Evolutionary conservation across 37 sponge, comb jelly and placozoan species (phyloP).

Genomic region (Aplysina aerophoba): DNA sequence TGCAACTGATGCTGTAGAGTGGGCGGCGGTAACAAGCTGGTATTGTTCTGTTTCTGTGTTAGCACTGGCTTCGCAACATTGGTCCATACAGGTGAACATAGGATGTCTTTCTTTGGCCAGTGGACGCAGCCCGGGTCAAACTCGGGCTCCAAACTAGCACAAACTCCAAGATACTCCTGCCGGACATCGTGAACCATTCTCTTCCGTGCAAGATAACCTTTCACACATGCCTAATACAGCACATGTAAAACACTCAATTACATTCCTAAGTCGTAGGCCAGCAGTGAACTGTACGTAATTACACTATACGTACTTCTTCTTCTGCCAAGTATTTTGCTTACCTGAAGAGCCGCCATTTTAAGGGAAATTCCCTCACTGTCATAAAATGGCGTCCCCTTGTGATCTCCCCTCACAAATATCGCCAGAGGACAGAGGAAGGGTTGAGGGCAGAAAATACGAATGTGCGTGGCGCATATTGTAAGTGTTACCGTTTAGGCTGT

Average conservation of each 20-base stretch:
- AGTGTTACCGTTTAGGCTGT: background rate
- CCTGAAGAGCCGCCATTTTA: background rate
- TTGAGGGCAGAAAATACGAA: slow-evolving; percentile 58
- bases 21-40: no score
- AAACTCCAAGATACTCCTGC: slow-evolving; percentile 51
- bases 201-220: slow-evolving; percentile 32
- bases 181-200: slow-evolving; percentile 47
- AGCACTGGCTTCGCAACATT: no score
- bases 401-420: slow-evolving; percentile 21
- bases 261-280: no score
- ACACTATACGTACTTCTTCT: no score
- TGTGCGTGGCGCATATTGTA: slow-evolving; percentile 46
- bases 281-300: no score
- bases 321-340: no score
- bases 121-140: background rate
- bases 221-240: slow-evolving; percentile 27
- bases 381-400: slow-evolving; percentile 31
- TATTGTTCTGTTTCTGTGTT: no score
- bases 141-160: slow-evolving; percentile 23
- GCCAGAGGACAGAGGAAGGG: slow-evolving; percentile 6
- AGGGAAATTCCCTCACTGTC: background rate
- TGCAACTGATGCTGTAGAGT: no score
- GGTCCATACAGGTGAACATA: slow-evolving; percentile 33
- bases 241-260: background rate
- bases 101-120: slow-evolving; percentile 40